phyloP scores from a whole-genome alignment of 2,797 vertebrate species.

The Odontamblyopus lacepedii region DNA sequence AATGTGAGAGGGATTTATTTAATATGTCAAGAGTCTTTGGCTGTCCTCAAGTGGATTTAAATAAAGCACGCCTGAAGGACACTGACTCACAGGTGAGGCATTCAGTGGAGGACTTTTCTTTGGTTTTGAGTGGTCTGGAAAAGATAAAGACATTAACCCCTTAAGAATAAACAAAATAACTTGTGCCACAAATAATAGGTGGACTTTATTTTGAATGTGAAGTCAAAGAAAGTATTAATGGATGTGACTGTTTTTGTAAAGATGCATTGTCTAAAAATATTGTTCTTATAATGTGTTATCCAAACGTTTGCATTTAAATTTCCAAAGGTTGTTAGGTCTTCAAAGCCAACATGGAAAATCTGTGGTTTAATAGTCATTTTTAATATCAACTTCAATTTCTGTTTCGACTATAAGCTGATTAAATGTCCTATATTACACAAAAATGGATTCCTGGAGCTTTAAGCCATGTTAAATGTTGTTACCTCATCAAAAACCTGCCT shows the following conservation, averaged over 20 bases:
- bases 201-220: neutral
- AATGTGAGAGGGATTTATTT: slow-evolving; percentile 57
- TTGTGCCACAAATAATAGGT: neutral
- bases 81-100: slow-evolving; percentile 35
- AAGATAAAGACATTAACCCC: neutral
- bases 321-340: neutral
- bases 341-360: neutral
- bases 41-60: slow-evolving; percentile 47
- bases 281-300: neutral
- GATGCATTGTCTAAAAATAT: neutral
- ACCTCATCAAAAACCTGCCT: too few relatives aligned
- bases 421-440: neutral
- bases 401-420: neutral
- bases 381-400: neutral
- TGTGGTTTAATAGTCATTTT: neutral
- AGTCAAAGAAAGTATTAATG: neutral
- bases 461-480: too few relatives aligned
- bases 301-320: neutral
- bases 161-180: neutral
- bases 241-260: neutral
- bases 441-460: too few relatives aligned
- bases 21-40: slow-evolving; percentile 61
- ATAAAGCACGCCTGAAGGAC: slow-evolving; percentile 27
- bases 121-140: slow-evolving; percentile 9
- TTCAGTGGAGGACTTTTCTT: slow-evolving; percentile 11